Conservation (phyloP, 2,888 invertebrate genomes). For the Limnephilus marmoratus region DNA sequence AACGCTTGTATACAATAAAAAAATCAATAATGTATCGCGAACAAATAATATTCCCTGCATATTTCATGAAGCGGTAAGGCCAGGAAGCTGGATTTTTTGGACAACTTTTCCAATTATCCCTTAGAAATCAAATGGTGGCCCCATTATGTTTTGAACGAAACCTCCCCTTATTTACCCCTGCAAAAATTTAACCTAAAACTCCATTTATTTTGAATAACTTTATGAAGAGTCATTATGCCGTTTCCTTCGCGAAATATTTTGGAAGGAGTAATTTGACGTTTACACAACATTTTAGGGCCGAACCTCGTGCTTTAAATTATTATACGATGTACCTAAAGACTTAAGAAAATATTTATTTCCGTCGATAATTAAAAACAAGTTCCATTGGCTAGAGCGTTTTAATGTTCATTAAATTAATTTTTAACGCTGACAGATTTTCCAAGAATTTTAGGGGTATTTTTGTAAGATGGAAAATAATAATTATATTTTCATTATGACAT, state of each 20-base stretch:
- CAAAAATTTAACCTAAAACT: constrained; percentile 24
- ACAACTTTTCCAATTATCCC: constrained; percentile 33
- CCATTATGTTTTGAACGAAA: background rate
- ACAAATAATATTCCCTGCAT: background rate
- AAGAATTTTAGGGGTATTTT: background rate
- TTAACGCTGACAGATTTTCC: background rate
- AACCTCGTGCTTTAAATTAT: background rate
- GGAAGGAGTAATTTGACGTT: constrained; percentile 18
- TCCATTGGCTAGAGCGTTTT: background rate
- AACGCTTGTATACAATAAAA: background rate
- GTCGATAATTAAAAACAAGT: background rate
- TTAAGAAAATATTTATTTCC: background rate
- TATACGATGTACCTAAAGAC: background rate
- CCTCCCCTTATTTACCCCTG: background rate
- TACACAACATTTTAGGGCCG: background rate
- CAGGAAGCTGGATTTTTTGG: background rate
- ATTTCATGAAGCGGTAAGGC: background rate
- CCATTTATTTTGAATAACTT: constrained; percentile 22
- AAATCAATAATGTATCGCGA: background rate
- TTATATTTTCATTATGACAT: background rate
- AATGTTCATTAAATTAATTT: background rate
- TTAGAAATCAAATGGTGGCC: constrained; percentile 14
- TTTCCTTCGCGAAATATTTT: background rate
- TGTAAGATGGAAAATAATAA: background rate
- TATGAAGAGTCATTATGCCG: constrained; percentile 12